Percentiles rank a stretch among this genome's conserved stretches.
phyloP scores from a whole-genome alignment of 2,888 invertebrate species.

The Itoplectis maculator region DNA sequence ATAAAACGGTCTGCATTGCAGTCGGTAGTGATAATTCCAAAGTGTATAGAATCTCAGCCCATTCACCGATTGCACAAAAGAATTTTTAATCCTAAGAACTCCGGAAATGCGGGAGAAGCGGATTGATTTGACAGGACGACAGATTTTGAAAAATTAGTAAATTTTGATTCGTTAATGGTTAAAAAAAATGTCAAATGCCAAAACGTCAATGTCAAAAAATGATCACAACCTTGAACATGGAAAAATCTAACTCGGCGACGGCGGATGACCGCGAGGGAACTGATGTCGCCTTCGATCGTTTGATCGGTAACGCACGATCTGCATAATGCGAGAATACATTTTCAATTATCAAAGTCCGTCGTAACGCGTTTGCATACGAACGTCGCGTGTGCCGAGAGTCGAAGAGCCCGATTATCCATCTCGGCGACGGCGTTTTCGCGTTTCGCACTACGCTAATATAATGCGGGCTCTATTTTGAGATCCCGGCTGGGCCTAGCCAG shows the following conservation, averaged over 20 bases:
- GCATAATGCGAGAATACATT: conserved; percentile 7
- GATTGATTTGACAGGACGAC: no score
- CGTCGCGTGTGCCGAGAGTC: background rate
- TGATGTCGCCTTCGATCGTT: background rate
- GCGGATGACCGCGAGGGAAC: background rate
- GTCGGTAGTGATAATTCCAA: no score
- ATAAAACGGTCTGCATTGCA: background rate
- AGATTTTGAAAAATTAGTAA: no score
- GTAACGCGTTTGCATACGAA: background rate
- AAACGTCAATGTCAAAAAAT: no score
- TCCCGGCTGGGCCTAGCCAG: conserved; percentile 51
- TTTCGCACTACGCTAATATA: background rate
- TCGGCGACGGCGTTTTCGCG: conserved; percentile 11
- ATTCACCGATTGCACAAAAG: no score
- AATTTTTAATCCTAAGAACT: no score
- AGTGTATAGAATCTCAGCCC: no score
- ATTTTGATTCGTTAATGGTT: no score
- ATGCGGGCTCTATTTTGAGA: conserved; percentile 54
- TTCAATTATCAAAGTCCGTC: background rate
- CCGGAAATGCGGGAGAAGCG: no score
- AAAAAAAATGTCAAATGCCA: no score
- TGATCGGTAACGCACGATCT: background rate
- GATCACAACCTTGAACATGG: no score
- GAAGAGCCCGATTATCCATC: conserved; percentile 3
- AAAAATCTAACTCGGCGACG: no score